phyloP scores from a whole-genome alignment of 2,888 invertebrate species.

The Chironomus riparius region DNA sequence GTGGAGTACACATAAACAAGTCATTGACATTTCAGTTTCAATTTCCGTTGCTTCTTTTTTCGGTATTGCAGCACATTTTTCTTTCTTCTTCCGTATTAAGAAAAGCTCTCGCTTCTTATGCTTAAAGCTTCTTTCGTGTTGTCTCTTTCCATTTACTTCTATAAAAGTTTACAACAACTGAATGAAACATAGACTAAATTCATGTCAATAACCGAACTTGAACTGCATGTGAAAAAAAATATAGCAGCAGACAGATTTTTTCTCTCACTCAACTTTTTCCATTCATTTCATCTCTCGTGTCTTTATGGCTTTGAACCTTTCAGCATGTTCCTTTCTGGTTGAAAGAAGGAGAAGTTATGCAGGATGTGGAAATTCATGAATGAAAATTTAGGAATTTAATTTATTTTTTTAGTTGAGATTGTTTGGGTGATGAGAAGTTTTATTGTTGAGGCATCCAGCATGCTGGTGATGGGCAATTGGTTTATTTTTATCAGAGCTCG shows the following conservation, averaged over 20 bases:
- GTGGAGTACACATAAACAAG: not conserved
- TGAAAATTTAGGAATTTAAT: too few species aligned
- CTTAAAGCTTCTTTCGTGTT: too few species aligned
- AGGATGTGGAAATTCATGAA: too few species aligned
- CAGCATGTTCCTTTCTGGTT: not conserved
- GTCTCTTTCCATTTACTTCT: too few species aligned
- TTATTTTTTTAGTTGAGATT: too few species aligned
- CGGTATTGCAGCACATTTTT: not conserved
- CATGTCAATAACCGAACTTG: conserved; percentile 24
- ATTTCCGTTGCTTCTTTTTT: conserved; percentile 7
- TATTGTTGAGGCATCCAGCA: too few species aligned
- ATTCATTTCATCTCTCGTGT: not conserved
- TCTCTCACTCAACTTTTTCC: not conserved
- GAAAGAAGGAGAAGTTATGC: not conserved
- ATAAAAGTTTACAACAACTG: not conserved
- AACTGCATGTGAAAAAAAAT: not conserved
- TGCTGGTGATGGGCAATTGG: too few species aligned
- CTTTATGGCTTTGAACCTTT: too few species aligned
- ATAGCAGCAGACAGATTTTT: not conserved
- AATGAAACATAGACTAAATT: not conserved
- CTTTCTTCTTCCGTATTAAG: too few species aligned
- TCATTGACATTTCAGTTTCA: not conserved
- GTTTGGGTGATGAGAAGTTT: too few species aligned
- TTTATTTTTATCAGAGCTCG: too few species aligned
- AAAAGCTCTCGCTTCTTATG: not conserved